These are phyloP conservation scores for Prionace glauca DNA, from an alignment of 2,797 vertebrate genomes.

Conservation along the genomic window DNA sequence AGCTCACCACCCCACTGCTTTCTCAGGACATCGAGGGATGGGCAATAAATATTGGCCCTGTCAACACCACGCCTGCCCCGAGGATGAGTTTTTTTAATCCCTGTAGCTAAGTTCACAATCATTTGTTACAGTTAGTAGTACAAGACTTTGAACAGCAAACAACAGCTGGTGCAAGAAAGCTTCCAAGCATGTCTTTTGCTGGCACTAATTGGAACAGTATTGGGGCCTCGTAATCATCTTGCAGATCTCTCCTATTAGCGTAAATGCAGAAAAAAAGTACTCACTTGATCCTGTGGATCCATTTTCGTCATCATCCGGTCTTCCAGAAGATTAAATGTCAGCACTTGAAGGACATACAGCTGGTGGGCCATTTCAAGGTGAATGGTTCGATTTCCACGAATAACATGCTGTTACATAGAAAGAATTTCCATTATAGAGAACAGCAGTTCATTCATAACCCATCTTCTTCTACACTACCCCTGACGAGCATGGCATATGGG, in stretches of 20 bases:
- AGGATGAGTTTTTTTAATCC: not conserved
- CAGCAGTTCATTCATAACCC: not conserved
- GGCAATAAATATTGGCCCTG: not conserved
- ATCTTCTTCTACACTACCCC: not conserved
- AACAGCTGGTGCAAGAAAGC: not conserved
- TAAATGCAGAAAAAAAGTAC: not conserved
- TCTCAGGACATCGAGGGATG: not conserved
- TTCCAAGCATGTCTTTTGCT: not conserved
- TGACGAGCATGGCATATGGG: not conserved
- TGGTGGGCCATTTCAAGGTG: conserved; percentile 98
- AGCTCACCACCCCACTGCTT: not conserved
- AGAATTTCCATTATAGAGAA: not conserved
- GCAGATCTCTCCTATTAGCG: not conserved
- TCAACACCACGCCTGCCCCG: too few relatives aligned
- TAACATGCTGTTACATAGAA: conserved; percentile 62
- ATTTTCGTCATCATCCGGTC: conserved; percentile 99
- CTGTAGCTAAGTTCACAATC: not conserved
- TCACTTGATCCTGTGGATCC: conserved; percentile 97
- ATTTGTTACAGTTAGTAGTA: not conserved
- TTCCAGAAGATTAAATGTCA: conserved; percentile 90
- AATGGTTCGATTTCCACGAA: conserved; percentile 79
- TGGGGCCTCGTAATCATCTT: not conserved
- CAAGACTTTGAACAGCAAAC: not conserved
- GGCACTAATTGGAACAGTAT: not conserved
- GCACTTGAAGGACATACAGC: conserved; percentile 92